Percentiles rank a stretch among this genome's conserved stretches.
Conservation (phyloP, 2,888 invertebrate species). For the Lasioglossum pauxillum region DNA sequence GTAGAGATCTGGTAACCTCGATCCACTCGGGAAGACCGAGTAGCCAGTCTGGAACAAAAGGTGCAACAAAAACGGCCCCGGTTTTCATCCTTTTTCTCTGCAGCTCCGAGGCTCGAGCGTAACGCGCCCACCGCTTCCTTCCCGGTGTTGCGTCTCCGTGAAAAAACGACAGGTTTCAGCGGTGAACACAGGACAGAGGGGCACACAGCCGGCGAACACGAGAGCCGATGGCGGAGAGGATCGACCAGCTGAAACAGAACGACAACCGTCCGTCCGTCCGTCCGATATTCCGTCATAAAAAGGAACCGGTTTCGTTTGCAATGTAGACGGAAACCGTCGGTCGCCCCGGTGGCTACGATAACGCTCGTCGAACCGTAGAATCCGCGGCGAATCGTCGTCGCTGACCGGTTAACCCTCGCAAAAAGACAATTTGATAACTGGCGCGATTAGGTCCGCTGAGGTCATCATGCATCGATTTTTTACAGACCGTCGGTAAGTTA, state of each 20-base stretch:
- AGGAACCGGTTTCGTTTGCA: constrained; percentile 71
- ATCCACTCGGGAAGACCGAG: constrained; percentile 13
- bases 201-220: background rate
- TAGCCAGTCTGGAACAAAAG: constrained; percentile 1
- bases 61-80: constrained; percentile 18
- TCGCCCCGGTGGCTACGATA: constrained; percentile 50
- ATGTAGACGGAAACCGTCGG: constrained; percentile 71
- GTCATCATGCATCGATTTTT: background rate
- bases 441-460: background rate
- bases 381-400: constrained; percentile 54
- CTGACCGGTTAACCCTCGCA: constrained; percentile 24
- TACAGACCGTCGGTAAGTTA: background rate
- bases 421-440: background rate
- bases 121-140: constrained; percentile 37
- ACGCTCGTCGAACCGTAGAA: constrained; percentile 55
- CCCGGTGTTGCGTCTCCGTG: constrained; percentile 35
- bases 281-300: constrained; percentile 72
- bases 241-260: constrained; percentile 63
- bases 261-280: constrained; percentile 43
- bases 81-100: constrained; percentile 43
- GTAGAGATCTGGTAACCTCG: constrained; percentile 17
- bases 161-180: constrained; percentile 31
- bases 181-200: constrained; percentile 13
- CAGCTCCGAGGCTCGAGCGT: constrained; percentile 13
- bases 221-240: background rate